Base-by-base conservation (phyloP, 2,888 invertebrate genomes). In the Enchytraeus crypticus region DNA sequence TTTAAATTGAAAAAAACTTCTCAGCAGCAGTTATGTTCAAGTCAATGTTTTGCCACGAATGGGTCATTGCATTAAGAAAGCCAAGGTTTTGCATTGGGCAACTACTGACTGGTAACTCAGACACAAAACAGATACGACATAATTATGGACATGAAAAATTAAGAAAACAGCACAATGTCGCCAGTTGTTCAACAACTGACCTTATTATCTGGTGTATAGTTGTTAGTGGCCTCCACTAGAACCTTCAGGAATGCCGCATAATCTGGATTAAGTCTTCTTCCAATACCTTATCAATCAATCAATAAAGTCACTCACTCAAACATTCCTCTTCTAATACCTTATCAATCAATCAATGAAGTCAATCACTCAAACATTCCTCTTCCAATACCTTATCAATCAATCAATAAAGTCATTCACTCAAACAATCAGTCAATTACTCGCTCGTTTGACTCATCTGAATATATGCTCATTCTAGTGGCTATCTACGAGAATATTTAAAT, bases 211-310 rank as follows among this genome's bases (percentile, higher is more conserved):
- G 33, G 0, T n/a, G 46, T 49, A 43, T 30, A 47, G 18, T 51
- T n/a, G 2, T 32, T 18, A n/a, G 57, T 32, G 27, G 51, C 56
- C 23, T 47, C 33, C 18, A 3, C 46, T 5, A 63, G 56, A n/a
- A 32, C 45, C 14, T 26, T 27, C n/a, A 63, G 33, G 49, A 63
- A 63, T n/a, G 32, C 27, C 14, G 27, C 18, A 33, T 63, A 63
- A 14, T 61, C 63, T 14, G 5, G n/a, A 45, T 58, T 63, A n/a
- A 55, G 27, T 14, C 43, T 23, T 26, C 63, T 49, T 14, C 63
- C 63, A 51, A 63, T 29, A 3, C 51, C 63, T 63, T 34, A 38
- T 8, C 11, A 21, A 53, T 8, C 8, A 49, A 8, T 38, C 11
- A 38, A 38, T 38, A 8, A 38, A 38, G 18, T 8, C 8, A 8